phyloP scores from a whole-genome alignment of 2,113 vertebrate species.

The Solea solea region DNA sequence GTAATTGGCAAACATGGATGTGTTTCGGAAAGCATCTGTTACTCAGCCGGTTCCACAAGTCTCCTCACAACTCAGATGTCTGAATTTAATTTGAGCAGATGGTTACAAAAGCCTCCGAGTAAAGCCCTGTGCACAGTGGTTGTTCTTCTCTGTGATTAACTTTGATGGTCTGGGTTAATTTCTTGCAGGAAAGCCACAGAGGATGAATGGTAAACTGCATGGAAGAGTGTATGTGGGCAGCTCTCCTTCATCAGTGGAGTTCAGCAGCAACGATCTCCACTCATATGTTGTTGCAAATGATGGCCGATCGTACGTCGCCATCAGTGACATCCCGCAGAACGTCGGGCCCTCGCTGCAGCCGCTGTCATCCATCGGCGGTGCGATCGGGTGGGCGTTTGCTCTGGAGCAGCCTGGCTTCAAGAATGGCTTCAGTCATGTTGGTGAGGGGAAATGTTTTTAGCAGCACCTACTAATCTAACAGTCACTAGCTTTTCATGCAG shows the following conservation, averaged over 20 bases:
- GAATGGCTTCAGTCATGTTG: slow-evolving; percentile 94
- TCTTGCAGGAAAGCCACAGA: slow-evolving; percentile 90
- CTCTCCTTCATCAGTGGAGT: slow-evolving; percentile 78
- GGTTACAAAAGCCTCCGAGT: not conserved
- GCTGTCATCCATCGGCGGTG: slow-evolving; percentile 87
- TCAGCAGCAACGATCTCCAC: slow-evolving; percentile 92
- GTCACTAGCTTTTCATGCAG: not conserved
- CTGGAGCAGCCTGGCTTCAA: slow-evolving; percentile 91
- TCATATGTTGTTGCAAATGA: slow-evolving; percentile 96
- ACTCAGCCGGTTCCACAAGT: not conserved
- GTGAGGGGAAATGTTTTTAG: slow-evolving; percentile 73
- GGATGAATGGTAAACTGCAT: slow-evolving; percentile 93
- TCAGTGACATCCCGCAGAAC: slow-evolving; percentile 88
- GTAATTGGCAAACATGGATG: not conserved
- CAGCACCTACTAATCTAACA: not conserved
- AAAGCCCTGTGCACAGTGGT: not conserved
- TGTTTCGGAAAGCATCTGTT: not conserved
- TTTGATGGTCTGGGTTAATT: not conserved
- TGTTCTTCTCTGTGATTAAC: not conserved
- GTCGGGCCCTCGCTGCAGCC: slow-evolving; percentile 90
- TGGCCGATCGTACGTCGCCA: slow-evolving; percentile 93
- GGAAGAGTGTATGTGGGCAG: slow-evolving; percentile 88
- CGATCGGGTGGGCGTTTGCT: slow-evolving; percentile 97
- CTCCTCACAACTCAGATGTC: not conserved
- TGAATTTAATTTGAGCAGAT: not conserved